Base-by-base conservation (phyloP, 2,797 vertebrate species). In the Fringilla coelebs region DNA sequence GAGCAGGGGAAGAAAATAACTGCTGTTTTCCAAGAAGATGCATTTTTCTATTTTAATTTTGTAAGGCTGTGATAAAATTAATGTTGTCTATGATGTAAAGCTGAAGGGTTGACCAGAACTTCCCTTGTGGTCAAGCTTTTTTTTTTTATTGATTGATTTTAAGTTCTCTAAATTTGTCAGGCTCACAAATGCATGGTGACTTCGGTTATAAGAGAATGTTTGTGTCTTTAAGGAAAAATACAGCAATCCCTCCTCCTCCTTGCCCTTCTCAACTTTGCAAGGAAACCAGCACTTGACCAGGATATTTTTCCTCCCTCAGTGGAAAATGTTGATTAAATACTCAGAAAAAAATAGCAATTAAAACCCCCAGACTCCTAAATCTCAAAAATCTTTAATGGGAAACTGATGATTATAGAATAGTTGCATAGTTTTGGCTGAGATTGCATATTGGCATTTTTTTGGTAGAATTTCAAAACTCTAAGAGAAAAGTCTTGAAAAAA, bases 51-150 rank as follows among this genome's bases (percentile, higher is more conserved):
- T 96, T 96, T 96, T 96, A 95, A 88, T 84, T 88, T 96, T 96
- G 93, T 93, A 90, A 97, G 96, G 91, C 36, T 90, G 89, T 89
- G 96, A 97, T 93, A 97, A 97, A 98, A 97, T 96, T 96, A 96
- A 96, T 96, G 93, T 94, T 95, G 85, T 70, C 93, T 93, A 76
- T 94, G 90, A 95, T 70, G 95, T 70, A 85, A 92, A 97, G 61
- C 74, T 77, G 88, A 85, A 93, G 61, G 31, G 80, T 85, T 92
- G 74, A 94, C 93, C 96, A 96, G 86, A 91, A 85, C 77, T 96
- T 96, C 80, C 90, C 68, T 80, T 96, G 93, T 96, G 96, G 96
- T 95, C 55, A 73, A 74, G 43, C 38, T 90, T 83, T 85, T 95
- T 85, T 95, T 96, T 93, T 96, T 94, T 91, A 92, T 61, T 91